A percentile compares a stretch with the other conserved stretches of the same genome.
Evolutionary conservation across 1,140 invertebrate species (phyloP).

Genomic region (Coelopa frigida): DNA sequence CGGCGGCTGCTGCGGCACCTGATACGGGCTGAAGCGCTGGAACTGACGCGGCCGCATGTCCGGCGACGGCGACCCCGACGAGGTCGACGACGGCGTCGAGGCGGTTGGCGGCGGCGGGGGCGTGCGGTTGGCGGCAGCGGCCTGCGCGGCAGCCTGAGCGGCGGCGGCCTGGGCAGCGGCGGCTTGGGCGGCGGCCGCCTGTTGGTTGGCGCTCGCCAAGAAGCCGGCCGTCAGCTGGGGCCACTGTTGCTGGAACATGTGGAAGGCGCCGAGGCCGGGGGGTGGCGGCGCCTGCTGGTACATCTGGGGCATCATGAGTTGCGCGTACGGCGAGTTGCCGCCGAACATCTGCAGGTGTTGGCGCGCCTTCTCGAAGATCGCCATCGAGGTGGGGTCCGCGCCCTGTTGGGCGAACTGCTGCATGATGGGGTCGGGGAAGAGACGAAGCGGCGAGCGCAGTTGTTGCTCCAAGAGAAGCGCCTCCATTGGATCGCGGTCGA

Average conservation of each 20-base stretch:
- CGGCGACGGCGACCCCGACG: conserved; percentile 41
- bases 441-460: conserved; percentile 53
- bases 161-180: conserved; percentile 30
- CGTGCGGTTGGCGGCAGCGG: conserved; percentile 28
- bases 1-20: conserved; percentile 25
- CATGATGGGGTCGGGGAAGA: conserved; percentile 51
- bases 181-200: conserved; percentile 27
- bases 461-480: conserved; percentile 59
- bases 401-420: conserved; percentile 50
- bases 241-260: conserved; percentile 45
- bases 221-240: conserved; percentile 43
- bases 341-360: conserved; percentile 55
- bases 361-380: conserved; percentile 55
- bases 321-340: conserved; percentile 44
- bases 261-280: conserved; percentile 36
- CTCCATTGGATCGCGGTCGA: conserved; percentile 72
- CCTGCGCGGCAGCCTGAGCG: conserved; percentile 19
- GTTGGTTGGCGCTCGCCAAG: conserved; percentile 41
- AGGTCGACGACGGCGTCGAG: conserved; percentile 38
- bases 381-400: conserved; percentile 51
- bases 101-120: conserved; percentile 40
- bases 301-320: conserved; percentile 43
- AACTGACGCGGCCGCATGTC: conserved; percentile 43
- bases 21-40: conserved; percentile 43
- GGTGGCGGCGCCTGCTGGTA: conserved; percentile 36